Conservation (phyloP, 2,797 vertebrate genomes). For the Momotus momota region DNA sequence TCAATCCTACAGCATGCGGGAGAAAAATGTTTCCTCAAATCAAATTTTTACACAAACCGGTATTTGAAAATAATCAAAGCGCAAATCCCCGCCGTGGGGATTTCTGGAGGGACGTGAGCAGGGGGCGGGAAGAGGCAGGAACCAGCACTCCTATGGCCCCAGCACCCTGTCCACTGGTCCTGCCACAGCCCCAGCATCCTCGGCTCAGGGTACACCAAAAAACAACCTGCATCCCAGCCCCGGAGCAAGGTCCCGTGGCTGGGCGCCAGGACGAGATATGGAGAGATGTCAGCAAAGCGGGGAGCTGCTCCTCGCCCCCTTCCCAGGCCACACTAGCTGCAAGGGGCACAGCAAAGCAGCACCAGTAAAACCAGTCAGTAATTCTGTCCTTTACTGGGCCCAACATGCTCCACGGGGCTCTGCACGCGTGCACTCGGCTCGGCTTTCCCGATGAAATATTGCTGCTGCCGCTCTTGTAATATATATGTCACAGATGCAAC, state of each 20-base stretch:
- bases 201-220: fast-evolving
- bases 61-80: constrained; percentile 79
- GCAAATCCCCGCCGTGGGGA: constrained; percentile 69
- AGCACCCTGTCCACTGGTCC: not conserved
- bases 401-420: not conserved
- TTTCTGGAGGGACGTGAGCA: not conserved
- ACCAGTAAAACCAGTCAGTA: not conserved
- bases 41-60: constrained; percentile 78
- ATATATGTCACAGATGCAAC: constrained; percentile 58
- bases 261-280: fast-evolving
- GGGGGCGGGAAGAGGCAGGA: not conserved
- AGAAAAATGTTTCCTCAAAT: constrained; percentile 81
- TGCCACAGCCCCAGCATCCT: not conserved
- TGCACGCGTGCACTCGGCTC: fast-evolving
- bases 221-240: fast-evolving
- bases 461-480: constrained; percentile 8
- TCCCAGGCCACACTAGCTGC: fast-evolving
- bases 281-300: fast-evolving
- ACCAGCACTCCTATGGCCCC: not conserved
- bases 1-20: constrained; percentile 74
- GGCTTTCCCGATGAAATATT: not conserved
- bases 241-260: fast-evolving
- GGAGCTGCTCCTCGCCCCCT: not conserved
- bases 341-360: fast-evolving
- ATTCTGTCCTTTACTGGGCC: fast-evolving